Evolutionary conservation across 2,888 invertebrate species (phyloP).

Genomic region (Synergus gifuensis): DNA sequence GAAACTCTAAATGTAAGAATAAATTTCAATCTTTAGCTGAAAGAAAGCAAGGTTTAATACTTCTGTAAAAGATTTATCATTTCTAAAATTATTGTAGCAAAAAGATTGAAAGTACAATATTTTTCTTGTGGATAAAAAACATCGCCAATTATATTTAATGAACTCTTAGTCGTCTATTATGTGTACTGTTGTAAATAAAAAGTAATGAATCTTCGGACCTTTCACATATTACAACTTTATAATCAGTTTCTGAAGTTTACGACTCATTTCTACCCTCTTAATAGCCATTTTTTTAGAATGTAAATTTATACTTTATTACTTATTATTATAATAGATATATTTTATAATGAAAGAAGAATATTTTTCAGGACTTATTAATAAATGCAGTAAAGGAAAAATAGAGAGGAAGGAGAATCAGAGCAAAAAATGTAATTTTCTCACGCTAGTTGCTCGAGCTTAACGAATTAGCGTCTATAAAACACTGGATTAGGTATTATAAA

Average conservation of each 20-base stretch:
- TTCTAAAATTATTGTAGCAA: neutral
- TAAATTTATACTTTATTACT: too few relatives aligned
- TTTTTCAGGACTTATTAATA: neutral
- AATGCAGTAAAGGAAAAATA: neutral
- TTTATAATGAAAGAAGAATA: neutral
- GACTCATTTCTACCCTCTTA: too few relatives aligned
- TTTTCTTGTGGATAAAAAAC: neutral
- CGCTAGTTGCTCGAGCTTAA: neutral
- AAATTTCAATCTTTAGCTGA: neutral
- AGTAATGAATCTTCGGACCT: neutral
- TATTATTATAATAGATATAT: neutral
- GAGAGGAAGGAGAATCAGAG: neutral
- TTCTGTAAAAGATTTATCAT: neutral
- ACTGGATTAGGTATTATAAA: neutral
- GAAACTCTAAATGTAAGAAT: neutral
- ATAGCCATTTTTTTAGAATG: too few relatives aligned
- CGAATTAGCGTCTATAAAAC: neutral
- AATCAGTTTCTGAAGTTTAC: too few relatives aligned
- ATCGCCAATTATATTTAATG: neutral
- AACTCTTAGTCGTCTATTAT: neutral
- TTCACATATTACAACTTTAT: too few relatives aligned
- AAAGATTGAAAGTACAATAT: neutral
- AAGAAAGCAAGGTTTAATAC: neutral
- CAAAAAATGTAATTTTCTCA: slow-evolving; percentile 2
- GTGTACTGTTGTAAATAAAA: neutral